Conservation (phyloP, 2,797 vertebrate species). For the Antrozous pallidus region DNA sequence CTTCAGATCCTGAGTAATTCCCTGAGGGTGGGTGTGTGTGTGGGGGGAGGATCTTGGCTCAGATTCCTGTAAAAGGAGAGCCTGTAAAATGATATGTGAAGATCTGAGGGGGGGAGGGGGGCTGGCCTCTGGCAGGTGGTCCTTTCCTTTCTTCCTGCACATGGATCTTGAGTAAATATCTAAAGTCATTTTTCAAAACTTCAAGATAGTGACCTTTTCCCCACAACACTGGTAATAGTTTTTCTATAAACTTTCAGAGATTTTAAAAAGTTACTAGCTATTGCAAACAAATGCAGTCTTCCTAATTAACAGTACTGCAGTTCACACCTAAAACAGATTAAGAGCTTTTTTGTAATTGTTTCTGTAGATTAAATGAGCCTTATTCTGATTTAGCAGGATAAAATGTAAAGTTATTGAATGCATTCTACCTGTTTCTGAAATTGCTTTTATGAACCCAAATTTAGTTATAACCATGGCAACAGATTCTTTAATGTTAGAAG, state of each 20-base stretch:
- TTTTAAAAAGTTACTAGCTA: background rate
- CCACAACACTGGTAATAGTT: background rate
- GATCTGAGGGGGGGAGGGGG: too few relatives aligned
- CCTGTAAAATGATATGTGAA: background rate
- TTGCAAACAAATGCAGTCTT: background rate
- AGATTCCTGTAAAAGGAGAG: background rate
- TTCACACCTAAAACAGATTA: background rate
- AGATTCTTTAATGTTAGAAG: background rate
- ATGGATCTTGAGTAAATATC: background rate
- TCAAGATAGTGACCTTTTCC: background rate
- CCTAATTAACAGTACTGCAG: background rate
- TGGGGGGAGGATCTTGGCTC: background rate
- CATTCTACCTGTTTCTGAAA: background rate
- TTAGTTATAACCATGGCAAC: background rate
- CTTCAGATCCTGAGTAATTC: background rate
- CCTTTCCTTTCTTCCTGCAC: background rate
- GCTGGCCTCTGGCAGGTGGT: background rate
- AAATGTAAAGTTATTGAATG: background rate
- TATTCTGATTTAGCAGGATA: background rate
- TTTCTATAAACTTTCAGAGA: background rate
- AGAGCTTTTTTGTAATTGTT: background rate
- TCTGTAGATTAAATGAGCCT: background rate
- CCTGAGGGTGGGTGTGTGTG: too few relatives aligned
- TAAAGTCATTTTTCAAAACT: background rate
- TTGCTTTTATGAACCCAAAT: background rate